Conservation (phyloP, 2,888 invertebrate species). For the Cremastinae sp. region DNA sequence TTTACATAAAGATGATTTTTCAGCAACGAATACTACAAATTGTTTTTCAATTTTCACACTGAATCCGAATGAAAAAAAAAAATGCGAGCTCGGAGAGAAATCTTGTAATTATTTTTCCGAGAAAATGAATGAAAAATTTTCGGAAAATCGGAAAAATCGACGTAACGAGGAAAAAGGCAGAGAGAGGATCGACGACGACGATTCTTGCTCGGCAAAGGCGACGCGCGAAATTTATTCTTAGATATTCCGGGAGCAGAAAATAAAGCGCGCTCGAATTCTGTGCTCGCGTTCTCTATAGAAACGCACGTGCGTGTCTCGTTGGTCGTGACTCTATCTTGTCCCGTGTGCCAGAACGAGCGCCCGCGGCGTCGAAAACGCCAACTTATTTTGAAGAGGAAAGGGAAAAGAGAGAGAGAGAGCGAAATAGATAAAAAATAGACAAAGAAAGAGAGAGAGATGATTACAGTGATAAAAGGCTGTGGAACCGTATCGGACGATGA, state of each 20-base stretch:
- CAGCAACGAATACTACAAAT: no score
- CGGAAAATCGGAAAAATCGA: no score
- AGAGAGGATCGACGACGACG: no score
- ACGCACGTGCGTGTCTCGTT: slow-evolving; percentile 14
- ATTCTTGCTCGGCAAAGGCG: neutral
- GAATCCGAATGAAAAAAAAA: no score
- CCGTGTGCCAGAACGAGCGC: no score
- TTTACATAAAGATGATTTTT: no score
- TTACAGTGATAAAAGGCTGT: slow-evolving; percentile 17
- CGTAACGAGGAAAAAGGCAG: no score
- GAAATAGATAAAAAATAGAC: neutral
- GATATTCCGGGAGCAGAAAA: slow-evolving; percentile 49
- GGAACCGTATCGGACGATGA: slow-evolving; percentile 40
- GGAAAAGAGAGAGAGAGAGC: neutral
- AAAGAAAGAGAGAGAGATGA: neutral
- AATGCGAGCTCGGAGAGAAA: no score
- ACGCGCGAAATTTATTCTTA: slow-evolving; percentile 46
- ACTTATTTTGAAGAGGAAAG: neutral
- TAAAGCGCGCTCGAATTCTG: slow-evolving; percentile 43
- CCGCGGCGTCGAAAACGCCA: neutral
- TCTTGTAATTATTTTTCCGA: no score
- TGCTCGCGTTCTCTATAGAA: slow-evolving; percentile 8
- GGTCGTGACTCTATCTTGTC: no score
- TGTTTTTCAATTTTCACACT: no score
- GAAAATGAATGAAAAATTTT: no score